Evolutionary conservation across 2,113 vertebrate genomes (phyloP), one percentile per base, ranked within the genome.

Genomic region (Phoxinus phoxinus): DNA sequence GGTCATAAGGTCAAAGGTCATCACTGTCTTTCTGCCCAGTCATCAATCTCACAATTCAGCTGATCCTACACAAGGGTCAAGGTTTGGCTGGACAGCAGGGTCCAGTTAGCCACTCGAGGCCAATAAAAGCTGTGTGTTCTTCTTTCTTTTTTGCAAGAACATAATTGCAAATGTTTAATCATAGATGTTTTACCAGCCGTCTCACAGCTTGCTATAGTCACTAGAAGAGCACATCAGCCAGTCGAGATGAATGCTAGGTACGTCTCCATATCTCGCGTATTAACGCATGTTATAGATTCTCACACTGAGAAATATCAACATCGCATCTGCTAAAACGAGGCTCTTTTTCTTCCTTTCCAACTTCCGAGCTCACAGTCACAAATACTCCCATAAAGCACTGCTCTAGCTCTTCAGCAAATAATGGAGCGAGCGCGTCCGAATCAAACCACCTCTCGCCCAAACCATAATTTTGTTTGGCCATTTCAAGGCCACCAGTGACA

Each of bases 21-120:
- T 77, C 67, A 41, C 69, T 59, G 27, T 85, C 85, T 83, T 48
- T 82, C n/a, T 85, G 81, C 35, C 37, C 58, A 63, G 37, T 86
- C 77, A 41, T 85, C 77, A 84, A 89, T 82, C 72, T 80, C 80
- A 82, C 81, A 17, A 27, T 67, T 35, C 88, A 58, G 13, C 85
- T 74, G 81, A 86, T 30, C 58, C 13, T 41, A 59, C 53, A 30
- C 44, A 76, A 53, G 90, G 91, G 90, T 89, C 88, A 88, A 87
- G 41, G 83, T 72, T 78, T 83, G 87, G 86, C 89, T 89, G n/a
- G 76, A 81, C 58, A 78, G 6, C 27, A 30, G 37, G 35, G 25
- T 51, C 63, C 65, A 69, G 65, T 37, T 37, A 3, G 8, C 17
- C 65, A 37, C 65, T 37, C 19, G 30, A 67, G 30, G n/a, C 58